phyloP scores from a whole-genome alignment of 2,888 invertebrate genomes.

The Napeogenes inachia region DNA sequence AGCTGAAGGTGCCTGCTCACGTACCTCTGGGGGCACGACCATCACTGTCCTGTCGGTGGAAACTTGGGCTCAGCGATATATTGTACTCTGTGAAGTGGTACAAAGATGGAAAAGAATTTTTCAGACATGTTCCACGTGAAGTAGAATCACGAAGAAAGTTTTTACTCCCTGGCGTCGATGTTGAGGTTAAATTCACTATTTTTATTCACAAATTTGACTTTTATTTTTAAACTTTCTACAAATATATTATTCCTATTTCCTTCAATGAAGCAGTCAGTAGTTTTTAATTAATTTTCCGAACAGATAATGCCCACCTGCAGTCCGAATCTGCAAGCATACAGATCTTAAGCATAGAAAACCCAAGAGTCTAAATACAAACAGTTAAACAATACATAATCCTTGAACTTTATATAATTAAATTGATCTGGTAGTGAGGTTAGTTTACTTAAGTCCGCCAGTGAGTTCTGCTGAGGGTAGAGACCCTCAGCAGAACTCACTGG shows the following conservation, averaged over 20 bases:
- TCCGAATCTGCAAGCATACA: no score
- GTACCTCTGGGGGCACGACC: slow-evolving; percentile 87
- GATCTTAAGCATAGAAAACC: neutral
- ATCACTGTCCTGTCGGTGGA: slow-evolving; percentile 87
- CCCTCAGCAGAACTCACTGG: slow-evolving; percentile 55
- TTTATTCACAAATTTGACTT: no score
- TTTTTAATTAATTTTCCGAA: no score
- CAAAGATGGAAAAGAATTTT: slow-evolving; percentile 93
- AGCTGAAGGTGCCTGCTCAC: slow-evolving; percentile 88
- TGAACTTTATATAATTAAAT: slow-evolving; percentile 53
- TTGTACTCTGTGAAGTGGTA: slow-evolving; percentile 95
- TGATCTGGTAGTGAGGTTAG: slow-evolving; percentile 56
- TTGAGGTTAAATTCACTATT: slow-evolving; percentile 81
- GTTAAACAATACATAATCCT: slow-evolving; percentile 12
- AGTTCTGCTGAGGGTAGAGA: no score
- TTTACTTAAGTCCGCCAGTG: slow-evolving; percentile 70
- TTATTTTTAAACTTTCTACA: no score
- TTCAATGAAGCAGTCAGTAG: no score
- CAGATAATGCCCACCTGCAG: no score
- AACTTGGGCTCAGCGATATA: slow-evolving; percentile 85
- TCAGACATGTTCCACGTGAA: slow-evolving; percentile 90
- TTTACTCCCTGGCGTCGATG: slow-evolving; percentile 87
- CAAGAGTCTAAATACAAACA: slow-evolving; percentile 1
- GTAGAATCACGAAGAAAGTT: slow-evolving; percentile 88
- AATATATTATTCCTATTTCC: no score